Base-by-base conservation (phyloP, 2,888 invertebrate genomes). In the Philopedon plagiatum region DNA sequence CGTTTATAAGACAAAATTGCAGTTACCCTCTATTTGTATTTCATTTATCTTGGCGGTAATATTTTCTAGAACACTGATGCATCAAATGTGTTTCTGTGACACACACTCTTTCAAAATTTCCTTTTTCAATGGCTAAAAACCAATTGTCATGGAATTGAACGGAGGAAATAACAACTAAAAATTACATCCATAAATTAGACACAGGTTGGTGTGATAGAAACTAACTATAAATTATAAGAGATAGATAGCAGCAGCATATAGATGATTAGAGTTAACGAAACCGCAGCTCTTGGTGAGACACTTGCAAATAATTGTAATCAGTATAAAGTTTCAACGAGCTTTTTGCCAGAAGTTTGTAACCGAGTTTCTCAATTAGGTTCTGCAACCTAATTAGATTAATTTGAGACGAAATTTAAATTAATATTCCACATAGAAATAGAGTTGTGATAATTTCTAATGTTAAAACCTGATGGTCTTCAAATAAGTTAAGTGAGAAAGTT, bases 311-410 rank as follows among this genome's bases (percentile, higher is more conserved):
- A n/a, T 21, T 21, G 19, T 46, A 46, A 46, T 46, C 46, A 46
- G 46, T 23, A 23, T 23, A 46, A 46, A 23, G 46, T 46, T 46
- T 46, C 23, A 34, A 46, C 46, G 46, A 46, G 23, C 1, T 23
- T 46, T 23, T 23, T 19, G 46, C 21, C 46, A 46, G 46, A 46
- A 46, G 23, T 23, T 46, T 46, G 46, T 23, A 21, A 46, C 46
- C 19, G 21, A 46, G 46, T 46, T 46, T 46, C 46, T 46, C 19
- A 46, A 46, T 46, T 46, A 46, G 46, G 21, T 46, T 46, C 23
- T 23, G 46, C n/a, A 46, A 46, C 21, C 3, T 46, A n/a, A 46
- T 46, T 46, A 46, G 23, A 46, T 46, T 46, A 46, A 46, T 23
- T 2, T n/a, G 46, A 11, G n/a, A 23, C 46, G 46, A 46, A 46